Evolutionary conservation across 2,113 vertebrate species (phyloP), one percentile per base, ranked within the genome.

Genomic region (Cariama cristata): DNA sequence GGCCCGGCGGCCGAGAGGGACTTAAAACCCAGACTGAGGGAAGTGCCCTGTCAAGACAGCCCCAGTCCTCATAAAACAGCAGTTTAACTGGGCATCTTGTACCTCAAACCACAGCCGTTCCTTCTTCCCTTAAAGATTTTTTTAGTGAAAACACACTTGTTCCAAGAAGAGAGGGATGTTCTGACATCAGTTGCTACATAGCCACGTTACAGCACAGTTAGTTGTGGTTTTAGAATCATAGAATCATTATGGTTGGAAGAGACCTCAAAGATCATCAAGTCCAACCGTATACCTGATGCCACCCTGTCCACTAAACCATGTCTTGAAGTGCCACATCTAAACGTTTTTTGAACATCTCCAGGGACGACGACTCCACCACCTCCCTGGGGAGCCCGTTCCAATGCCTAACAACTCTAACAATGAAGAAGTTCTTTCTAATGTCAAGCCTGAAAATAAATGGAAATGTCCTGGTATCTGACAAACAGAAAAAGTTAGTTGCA

Each of bases 11-110:
- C 62, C 17, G 45, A 32, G 88, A 4, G 20, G 17, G 23, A 2
- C 38, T 19, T 7, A 27, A 20, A 11, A 3, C 22, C 32, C 45
- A 2, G n/a, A 1, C 13, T 4, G 55, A 56, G 44, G 19, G 45
- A 27, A 27, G 52, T 1, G 64, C 21, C 9, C 6, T 5, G 28
- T 28, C 28, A 9, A 11, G 26, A 7, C 9, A 14, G 45, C 45
- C 45, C 21, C 44, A 3, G 23, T 27, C 58, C 45, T 32, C 5
- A 1, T 7, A 15, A 6, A 19, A 14, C 3, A 24, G 2, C 22
- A 14, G 38, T 19, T 71, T 58, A 28, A 32, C 15, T 1, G 63
- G 6, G 8, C 4, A 4, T 20, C 22, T 14, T 6, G 1, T 5
- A 3, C 76, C 45, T 11, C 55, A 22, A 20, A 12, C 14, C 32